A percentile compares a stretch with the other conserved stretches of the same genome.
phyloP scores from a whole-genome alignment of 2,888 invertebrate genomes.

The Deilephila elpenor region DNA sequence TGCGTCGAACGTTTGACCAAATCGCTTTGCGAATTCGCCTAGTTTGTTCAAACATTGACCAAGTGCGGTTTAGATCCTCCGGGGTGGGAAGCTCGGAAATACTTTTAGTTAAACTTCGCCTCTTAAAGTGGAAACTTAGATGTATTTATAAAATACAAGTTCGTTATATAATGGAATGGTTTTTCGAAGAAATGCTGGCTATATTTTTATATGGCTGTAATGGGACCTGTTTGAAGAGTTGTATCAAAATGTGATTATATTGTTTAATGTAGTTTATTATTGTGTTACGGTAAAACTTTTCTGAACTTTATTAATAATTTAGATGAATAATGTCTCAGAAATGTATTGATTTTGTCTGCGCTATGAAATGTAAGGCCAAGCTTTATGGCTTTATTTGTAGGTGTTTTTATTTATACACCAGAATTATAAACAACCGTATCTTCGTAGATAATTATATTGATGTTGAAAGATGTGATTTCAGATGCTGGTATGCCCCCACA shows the following conservation, averaged over 20 bases:
- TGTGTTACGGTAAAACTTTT: no score
- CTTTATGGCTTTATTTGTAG: no score
- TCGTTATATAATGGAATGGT: neutral
- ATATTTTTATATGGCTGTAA: neutral
- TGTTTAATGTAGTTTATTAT: neutral
- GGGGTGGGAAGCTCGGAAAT: conserved; percentile 8
- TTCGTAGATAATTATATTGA: no score
- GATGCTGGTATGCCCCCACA: no score
- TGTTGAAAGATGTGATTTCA: no score
- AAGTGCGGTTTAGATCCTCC: conserved; percentile 29
- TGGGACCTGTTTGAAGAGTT: neutral
- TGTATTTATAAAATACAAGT: conserved; percentile 24
- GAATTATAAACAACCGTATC: no score
- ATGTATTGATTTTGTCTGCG: no score
- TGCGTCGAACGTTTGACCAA: conserved; percentile 55
- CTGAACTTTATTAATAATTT: no score
- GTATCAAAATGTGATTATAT: neutral
- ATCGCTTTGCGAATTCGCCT: conserved; percentile 41
- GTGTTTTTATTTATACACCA: no score
- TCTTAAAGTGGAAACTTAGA: conserved; percentile 15
- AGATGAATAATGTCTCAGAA: no score
- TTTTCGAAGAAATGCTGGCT: neutral
- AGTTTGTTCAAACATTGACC: conserved; percentile 41
- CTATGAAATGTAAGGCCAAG: no score
- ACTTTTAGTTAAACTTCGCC: conserved; percentile 16